Percentiles rank a stretch among this genome's conserved stretches.
phyloP scores from a whole-genome alignment of 2,888 invertebrate genomes.

The Drosophila kambysellisi region DNA sequence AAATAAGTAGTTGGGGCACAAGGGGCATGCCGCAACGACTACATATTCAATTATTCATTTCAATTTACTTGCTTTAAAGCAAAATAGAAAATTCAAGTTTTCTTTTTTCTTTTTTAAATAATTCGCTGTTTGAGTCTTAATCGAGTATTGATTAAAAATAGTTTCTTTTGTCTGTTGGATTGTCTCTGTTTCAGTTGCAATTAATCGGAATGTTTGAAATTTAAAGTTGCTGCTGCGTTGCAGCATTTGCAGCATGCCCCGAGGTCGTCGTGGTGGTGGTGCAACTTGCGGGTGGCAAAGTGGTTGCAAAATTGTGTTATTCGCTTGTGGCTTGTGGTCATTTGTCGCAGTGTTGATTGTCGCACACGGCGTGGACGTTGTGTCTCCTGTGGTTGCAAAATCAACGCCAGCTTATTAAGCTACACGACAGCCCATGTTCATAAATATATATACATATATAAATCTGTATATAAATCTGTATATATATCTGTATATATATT shows the following conservation, averaged over 20 bases:
- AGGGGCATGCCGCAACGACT: background rate
- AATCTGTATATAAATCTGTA: constrained; percentile 4
- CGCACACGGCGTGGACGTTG: constrained; percentile 6
- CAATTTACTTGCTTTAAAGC: background rate
- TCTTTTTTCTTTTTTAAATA: background rate
- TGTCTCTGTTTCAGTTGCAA: background rate
- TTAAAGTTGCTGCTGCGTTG: constrained; percentile 3
- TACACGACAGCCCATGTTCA: constrained; percentile 53
- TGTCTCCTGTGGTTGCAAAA: constrained; percentile 51
- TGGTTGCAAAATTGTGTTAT: constrained; percentile 37
- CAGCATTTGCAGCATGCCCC: background rate
- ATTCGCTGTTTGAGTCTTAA: constrained; percentile 10
- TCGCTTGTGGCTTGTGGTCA: constrained; percentile 51
- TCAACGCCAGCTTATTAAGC: constrained; percentile 63
- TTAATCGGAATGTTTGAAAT: constrained; percentile 13
- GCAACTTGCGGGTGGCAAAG: constrained; percentile 10
- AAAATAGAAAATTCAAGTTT: background rate
- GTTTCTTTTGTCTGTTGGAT: background rate
- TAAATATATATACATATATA: constrained; percentile 44
- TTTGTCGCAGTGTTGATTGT: constrained; percentile 49
- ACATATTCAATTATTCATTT: constrained; percentile 6
- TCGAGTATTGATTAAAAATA: background rate
- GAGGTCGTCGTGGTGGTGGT: background rate
- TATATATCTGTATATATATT: background rate
- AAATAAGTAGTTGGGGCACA: background rate